phyloP scores from a whole-genome alignment of 2,797 vertebrate species.

The Sphenodon punctatus region DNA sequence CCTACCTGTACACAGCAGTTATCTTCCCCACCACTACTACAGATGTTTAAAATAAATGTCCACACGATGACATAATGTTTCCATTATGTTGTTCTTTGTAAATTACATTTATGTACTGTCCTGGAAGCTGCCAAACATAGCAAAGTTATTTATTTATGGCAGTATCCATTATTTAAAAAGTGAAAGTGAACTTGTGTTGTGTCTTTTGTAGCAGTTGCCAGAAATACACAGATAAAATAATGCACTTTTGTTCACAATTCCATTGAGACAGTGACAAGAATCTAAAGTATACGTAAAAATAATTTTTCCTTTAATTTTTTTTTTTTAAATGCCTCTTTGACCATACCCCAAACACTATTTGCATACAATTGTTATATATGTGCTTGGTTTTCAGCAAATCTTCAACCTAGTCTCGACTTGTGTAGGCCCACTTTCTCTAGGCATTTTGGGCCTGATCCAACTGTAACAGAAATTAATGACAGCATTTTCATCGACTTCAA shows the following conservation, averaged over 20 bases:
- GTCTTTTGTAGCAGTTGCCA: neutral
- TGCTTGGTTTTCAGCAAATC: conserved; percentile 36
- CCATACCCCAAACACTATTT: neutral
- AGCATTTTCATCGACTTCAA: neutral
- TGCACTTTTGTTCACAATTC: neutral
- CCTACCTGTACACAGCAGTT: conserved; percentile 21
- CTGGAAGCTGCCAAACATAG: conserved; percentile 11
- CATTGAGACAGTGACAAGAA: neutral
- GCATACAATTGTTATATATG: neutral
- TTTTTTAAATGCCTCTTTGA: conserved; percentile 18
- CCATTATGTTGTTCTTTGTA: conserved; percentile 19
- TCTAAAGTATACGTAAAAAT: conserved; percentile 1
- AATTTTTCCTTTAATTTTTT: neutral
- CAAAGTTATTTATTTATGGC: conserved; percentile 33
- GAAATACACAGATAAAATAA: neutral
- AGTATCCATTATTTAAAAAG: neutral
- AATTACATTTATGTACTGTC: conserved; percentile 28
- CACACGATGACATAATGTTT: conserved; percentile 28
- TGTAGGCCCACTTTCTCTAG: neutral
- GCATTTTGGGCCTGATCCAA: neutral
- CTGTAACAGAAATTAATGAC: neutral
- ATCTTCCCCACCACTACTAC: neutral
- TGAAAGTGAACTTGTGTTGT: neutral
- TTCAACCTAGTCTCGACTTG: neutral
- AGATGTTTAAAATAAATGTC: conserved; percentile 44